Evolutionary conservation across 2,888 invertebrate species (phyloP).

Genomic region (Eledona agricola): DNA sequence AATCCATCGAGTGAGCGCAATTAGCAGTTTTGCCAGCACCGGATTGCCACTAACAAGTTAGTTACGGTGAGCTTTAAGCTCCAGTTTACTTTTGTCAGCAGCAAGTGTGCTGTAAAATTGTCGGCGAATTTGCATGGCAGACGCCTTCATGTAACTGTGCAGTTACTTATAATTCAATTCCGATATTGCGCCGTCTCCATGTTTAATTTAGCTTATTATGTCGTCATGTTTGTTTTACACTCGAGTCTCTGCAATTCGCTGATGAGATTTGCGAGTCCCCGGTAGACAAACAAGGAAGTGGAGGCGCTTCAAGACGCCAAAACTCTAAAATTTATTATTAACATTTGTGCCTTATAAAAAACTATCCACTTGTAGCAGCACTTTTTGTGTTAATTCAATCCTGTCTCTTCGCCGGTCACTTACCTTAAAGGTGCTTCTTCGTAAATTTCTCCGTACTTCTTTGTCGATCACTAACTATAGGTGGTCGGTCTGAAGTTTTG

Average conservation of each 20-base stretch:
- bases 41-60: conserved; percentile 37
- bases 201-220: conserved; percentile 60
- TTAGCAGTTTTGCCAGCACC: conserved; percentile 20
- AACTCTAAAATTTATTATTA: too few species aligned
- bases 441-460: too few species aligned
- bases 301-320: too few species aligned
- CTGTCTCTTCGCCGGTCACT: too few species aligned
- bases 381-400: too few species aligned
- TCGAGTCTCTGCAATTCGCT: conserved; percentile 55
- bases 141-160: conserved; percentile 51
- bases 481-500: too few species aligned
- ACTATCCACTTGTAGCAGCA: too few species aligned
- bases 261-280: conserved; percentile 55
- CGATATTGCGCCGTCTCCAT: conserved; percentile 56
- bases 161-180: conserved; percentile 57
- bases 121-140: conserved; percentile 56
- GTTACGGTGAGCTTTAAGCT: conserved; percentile 31
- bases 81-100: conserved; percentile 38
- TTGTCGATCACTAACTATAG: too few species aligned
- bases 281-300: conserved; percentile 42
- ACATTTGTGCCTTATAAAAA: too few species aligned
- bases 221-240: conserved; percentile 59
- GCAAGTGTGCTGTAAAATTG: conserved; percentile 53
- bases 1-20: conserved; percentile 30
- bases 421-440: too few species aligned